phyloP scores from a whole-genome alignment of 37 sponge, comb jelly and placozoan species.

The Oopsacas minuta region DNA sequence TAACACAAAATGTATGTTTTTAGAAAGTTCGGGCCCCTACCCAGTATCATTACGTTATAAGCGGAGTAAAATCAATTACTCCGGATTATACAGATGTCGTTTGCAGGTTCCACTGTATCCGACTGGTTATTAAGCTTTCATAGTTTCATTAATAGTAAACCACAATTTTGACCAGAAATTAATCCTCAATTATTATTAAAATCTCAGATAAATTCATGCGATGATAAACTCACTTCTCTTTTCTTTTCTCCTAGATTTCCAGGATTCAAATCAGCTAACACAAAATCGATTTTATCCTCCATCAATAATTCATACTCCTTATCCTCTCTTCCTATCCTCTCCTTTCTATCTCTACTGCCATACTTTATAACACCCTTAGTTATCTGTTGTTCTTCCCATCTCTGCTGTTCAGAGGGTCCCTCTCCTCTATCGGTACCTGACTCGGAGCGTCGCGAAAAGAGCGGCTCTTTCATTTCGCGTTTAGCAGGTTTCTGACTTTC shows the following conservation, averaged over 20 bases:
- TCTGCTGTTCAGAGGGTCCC: constrained; percentile 85
- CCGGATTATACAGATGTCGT: too few relatives aligned
- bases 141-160: too few relatives aligned
- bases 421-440: not conserved
- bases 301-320: constrained; percentile 80
- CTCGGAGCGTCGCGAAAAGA: not conserved
- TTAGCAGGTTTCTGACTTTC: constrained; percentile 10
- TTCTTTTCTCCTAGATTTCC: constrained; percentile 38
- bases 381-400: constrained; percentile 90
- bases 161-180: too few relatives aligned
- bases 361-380: constrained; percentile 56
- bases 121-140: too few relatives aligned
- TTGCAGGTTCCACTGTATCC: too few relatives aligned
- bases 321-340: constrained; percentile 58
- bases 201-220: too few relatives aligned
- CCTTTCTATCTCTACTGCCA: constrained; percentile 75
- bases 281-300: constrained; percentile 82
- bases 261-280: constrained; percentile 55
- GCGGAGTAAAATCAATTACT: too few relatives aligned
- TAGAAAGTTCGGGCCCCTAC: too few relatives aligned
- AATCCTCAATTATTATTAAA: too few relatives aligned
- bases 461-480: constrained; percentile 1
- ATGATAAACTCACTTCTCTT: constrained; percentile 2
- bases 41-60: too few relatives aligned
- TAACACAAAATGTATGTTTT: too few relatives aligned